Evolutionary conservation across 2,113 vertebrate species (phyloP).

Genomic region (Thalassoma bifasciatum): DNA sequence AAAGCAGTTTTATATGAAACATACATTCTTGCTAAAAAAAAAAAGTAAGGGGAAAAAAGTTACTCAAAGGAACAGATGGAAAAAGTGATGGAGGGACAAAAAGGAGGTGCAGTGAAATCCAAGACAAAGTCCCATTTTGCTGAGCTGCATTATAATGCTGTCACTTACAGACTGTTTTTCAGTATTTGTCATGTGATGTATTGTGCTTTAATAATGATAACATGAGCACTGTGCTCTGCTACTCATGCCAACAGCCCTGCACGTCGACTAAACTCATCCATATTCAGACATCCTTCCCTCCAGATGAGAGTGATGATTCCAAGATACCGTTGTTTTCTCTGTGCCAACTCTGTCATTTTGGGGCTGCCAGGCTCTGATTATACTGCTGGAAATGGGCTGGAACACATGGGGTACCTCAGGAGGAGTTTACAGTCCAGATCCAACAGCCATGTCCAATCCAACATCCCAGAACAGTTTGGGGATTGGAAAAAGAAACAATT

Average conservation of each 20-base stretch:
- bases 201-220: neutral
- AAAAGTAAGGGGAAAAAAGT: neutral
- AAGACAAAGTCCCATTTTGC: conserved; percentile 10
- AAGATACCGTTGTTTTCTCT: conserved; percentile 24
- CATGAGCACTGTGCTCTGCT: neutral
- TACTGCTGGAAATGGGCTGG: conserved; percentile 22
- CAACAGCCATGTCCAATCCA: conserved; percentile 23
- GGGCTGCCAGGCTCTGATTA: conserved; percentile 41
- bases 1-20: neutral
- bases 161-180: no score
- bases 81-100: conserved; percentile 5
- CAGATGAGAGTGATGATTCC: conserved; percentile 25
- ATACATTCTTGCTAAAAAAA: neutral
- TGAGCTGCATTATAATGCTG: no score
- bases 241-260: neutral
- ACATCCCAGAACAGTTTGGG: neutral
- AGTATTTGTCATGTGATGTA: no score
- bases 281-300: neutral
- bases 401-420: conserved; percentile 48
- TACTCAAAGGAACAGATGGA: neutral
- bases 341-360: conserved; percentile 9
- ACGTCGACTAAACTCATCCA: neutral
- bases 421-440: conserved; percentile 29
- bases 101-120: neutral
- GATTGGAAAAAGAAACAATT: conserved; percentile 21